These are phyloP conservation scores for Mormyrus hasselquistii DNA, from an alignment of 2,797 vertebrate genomes.

Conservation along the genomic window DNA sequence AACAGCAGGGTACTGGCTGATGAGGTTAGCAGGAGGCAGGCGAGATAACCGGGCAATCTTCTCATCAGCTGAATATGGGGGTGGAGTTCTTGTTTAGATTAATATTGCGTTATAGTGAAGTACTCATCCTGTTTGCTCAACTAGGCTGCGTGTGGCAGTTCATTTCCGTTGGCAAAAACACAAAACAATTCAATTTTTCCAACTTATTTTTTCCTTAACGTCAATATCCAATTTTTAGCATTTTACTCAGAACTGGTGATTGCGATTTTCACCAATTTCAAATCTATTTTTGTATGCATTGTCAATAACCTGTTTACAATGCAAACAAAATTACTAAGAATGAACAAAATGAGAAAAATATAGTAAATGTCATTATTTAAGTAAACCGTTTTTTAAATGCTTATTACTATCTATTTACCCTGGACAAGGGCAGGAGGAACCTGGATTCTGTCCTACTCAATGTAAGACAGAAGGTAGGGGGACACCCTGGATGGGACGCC, in stretches of 20 bases:
- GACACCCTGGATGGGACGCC: not conserved
- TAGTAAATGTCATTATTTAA: not conserved
- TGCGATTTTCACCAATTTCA: not conserved
- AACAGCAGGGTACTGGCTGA: slow-evolving; percentile 4
- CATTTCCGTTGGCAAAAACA: not conserved
- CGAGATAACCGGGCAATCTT: not conserved
- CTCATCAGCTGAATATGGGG: not conserved
- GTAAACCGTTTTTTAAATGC: not conserved
- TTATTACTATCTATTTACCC: not conserved
- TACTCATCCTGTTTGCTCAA: not conserved
- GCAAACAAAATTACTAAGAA: not conserved
- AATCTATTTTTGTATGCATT: not conserved
- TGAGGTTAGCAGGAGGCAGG: slow-evolving; percentile 9
- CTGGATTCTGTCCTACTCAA: not conserved
- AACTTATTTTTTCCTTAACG: not conserved
- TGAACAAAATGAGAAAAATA: not conserved
- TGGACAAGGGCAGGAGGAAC: not conserved
- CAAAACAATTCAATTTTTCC: not conserved
- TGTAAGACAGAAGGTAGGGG: not conserved
- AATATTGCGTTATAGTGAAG: not conserved
- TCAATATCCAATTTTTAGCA: not conserved
- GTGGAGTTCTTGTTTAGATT: not conserved
- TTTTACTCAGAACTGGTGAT: not conserved
- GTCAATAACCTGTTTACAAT: not conserved
- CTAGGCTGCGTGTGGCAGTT: not conserved